Evolutionary conservation across 2,113 vertebrate genomes (phyloP).

Genomic region (Trichomycterus rosablanca): DNA sequence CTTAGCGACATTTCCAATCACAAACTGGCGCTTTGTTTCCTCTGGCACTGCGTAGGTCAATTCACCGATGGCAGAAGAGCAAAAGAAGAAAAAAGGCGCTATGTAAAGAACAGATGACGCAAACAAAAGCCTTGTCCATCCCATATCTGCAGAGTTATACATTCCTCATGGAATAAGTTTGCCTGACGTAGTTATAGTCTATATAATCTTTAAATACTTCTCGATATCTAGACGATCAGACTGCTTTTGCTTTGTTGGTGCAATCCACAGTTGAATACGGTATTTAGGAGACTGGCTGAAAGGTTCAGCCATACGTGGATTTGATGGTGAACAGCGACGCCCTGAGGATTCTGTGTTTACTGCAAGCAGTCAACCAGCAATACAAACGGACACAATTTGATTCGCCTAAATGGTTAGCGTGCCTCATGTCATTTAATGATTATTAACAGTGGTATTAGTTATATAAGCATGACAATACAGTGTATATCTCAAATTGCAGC

Average conservation of each 20-base stretch:
- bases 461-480: no score
- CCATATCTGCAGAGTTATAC: not conserved
- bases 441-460: no score
- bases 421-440: no score
- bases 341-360: slow-evolving; percentile 14
- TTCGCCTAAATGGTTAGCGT: no score
- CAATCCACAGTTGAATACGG: not conserved
- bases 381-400: not conserved
- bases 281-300: slow-evolving; percentile 23
- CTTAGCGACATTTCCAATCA: slow-evolving; percentile 42
- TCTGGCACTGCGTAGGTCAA: slow-evolving; percentile 40
- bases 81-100: slow-evolving; percentile 17
- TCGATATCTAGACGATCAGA: not conserved
- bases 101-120: not conserved
- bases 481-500: no score
- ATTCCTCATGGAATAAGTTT: no score
- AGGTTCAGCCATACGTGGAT: not conserved
- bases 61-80: slow-evolving; percentile 19
- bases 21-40: slow-evolving; percentile 36
- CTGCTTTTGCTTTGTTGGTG: not conserved
- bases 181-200: no score
- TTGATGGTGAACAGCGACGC: slow-evolving; percentile 40
- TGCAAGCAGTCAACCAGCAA: slow-evolving; percentile 1
- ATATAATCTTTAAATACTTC: no score
- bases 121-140: not conserved